Percentiles rank a stretch among this genome's conserved stretches.
Evolutionary conservation across 2,113 vertebrate genomes (phyloP).

Genomic region (Oreocharis arfaki): DNA sequence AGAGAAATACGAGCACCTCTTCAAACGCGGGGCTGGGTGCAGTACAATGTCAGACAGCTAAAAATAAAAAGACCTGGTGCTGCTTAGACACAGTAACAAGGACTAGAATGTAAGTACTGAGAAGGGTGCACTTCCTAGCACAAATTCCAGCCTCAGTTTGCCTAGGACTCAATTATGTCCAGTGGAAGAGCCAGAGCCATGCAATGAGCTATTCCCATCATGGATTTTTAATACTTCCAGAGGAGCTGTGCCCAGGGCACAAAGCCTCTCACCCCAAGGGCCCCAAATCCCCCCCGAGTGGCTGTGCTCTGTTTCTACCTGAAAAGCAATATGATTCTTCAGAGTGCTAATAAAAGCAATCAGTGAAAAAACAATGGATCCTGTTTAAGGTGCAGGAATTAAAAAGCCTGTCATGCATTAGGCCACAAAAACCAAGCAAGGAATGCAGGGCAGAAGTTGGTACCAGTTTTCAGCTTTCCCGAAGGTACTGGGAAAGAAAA

Average conservation of each 20-base stretch:
- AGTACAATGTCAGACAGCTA: not conserved
- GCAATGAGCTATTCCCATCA: not conserved
- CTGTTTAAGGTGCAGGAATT: not conserved
- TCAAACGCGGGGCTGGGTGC: not conserved
- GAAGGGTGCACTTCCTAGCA: not conserved
- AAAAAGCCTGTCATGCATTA: fast-evolving
- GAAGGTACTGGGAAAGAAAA: not conserved
- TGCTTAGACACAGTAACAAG: not conserved
- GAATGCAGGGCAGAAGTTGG: not conserved
- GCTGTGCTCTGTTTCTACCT: not conserved
- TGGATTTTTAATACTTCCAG: not conserved
- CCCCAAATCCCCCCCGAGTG: not conserved
- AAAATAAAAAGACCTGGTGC: not conserved
- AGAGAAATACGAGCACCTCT: not conserved
- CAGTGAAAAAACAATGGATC: not conserved
- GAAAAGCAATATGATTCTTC: not conserved
- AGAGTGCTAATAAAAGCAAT: not conserved
- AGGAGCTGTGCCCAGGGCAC: not conserved
- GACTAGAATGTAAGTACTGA: not conserved
- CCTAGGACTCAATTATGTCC: fast-evolving
- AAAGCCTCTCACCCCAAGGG: not conserved
- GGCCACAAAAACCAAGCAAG: not conserved
- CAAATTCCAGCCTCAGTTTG: not conserved
- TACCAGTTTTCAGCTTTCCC: not conserved
- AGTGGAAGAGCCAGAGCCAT: not conserved